Percentiles rank a stretch among this genome's conserved stretches.
Conservation (phyloP, 1,140 invertebrate species). For the Lineus longissimus region DNA sequence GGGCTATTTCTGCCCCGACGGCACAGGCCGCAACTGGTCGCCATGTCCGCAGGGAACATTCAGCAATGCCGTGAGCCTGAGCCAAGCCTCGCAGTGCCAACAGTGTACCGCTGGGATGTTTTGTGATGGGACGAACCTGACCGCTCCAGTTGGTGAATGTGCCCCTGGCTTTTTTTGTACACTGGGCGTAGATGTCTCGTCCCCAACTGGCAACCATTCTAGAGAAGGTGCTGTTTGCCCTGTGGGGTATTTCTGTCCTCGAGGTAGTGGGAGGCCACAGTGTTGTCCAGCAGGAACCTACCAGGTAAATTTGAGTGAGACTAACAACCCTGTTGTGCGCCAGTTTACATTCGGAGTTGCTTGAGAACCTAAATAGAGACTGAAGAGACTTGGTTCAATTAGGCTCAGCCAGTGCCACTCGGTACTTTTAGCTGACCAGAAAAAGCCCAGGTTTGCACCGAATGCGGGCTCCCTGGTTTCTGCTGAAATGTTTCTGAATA, state of each 20-base stretch:
- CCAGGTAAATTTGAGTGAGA: slow-evolving; percentile 27
- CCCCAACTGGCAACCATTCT: slow-evolving; percentile 38
- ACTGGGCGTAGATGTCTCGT: slow-evolving; percentile 34
- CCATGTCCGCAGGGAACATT: slow-evolving; percentile 43
- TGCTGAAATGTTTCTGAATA: no score
- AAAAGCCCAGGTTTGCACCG: no score
- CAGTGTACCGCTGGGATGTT: slow-evolving; percentile 42
- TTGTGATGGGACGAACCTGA: slow-evolving; percentile 45
- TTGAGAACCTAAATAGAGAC: no score
- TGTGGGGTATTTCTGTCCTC: slow-evolving; percentile 37
- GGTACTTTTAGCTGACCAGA: no score
- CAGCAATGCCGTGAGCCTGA: slow-evolving; percentile 38
- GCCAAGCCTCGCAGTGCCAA: slow-evolving; percentile 30
- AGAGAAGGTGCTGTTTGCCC: slow-evolving; percentile 46
- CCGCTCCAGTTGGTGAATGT: slow-evolving; percentile 36
- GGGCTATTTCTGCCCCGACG: slow-evolving; percentile 43
- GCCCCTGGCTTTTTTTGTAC: slow-evolving; percentile 41
- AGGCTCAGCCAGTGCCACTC: no score
- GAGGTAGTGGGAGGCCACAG: slow-evolving; percentile 30
- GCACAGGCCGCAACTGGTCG: slow-evolving; percentile 41
- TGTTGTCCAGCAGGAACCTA: slow-evolving; percentile 42
- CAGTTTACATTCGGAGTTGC: no score
- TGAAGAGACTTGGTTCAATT: no score
- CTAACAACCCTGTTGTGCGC: no score
- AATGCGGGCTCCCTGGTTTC: no score